Evolutionary conservation across 2,888 invertebrate genomes (phyloP), one percentile per base, ranked within the genome.

Genomic region (Drosophila siamana): DNA sequence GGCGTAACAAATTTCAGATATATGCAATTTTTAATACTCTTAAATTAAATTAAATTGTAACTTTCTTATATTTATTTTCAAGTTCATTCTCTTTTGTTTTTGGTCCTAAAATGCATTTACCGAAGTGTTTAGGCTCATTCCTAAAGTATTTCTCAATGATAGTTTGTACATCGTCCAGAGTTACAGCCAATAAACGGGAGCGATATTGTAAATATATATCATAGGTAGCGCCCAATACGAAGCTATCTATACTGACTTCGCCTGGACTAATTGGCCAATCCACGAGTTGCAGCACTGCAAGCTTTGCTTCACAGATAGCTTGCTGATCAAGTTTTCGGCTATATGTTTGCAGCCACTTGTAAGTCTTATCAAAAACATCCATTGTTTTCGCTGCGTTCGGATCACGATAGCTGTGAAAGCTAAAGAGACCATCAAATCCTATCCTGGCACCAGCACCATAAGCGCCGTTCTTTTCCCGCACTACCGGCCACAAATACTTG

Each of bases 381-480:
- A 98, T 92, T 0, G 98, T 98, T 69, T 95, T 94, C 1, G 94
- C 93, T 1, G 96, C 95, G 88, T 97, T 96, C 0, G 98, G 98
- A 93, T 98, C 98, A 65, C 98, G 94, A 90, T 98, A 98, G 2
- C 98, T 98, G 90, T 95, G 98, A 91, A 96, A 98, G 57, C 94
- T 94, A 84, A 98, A 96, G 3, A 95, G 93, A 1, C 98, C 98
- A 70, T 96, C 95, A 0, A 94, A 91, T 0, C 94, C 93, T 4
- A 97, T 87, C 74, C 93, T 93, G 0, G 96, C 97, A 0, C 98
- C 98, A 1, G 97, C 96, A 0, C 98, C 98, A 91, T 98, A 99
- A 0, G 98, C 98, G 0, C 98, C 98, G 67, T 98, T 97, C 88
- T 97, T 97, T 91, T 98, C 98, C 61, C 98, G 93, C 0, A 97